Evolutionary conservation across 2,888 invertebrate genomes (phyloP), one percentile per base, ranked within the genome.

Genomic region (Sphaeridia pumilis): DNA sequence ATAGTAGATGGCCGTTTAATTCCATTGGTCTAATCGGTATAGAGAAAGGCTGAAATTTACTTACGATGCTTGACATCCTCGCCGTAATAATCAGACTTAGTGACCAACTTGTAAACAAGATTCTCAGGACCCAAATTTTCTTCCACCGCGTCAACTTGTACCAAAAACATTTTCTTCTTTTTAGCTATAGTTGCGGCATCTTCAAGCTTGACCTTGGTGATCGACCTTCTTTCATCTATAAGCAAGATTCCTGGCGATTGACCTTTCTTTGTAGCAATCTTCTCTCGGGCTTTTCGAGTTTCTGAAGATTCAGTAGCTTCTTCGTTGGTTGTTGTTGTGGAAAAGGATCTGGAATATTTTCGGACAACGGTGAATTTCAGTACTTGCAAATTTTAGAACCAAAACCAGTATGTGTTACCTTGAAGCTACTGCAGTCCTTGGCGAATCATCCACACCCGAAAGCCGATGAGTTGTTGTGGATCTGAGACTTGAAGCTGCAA

Each of bases 141-240:
- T 10, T 14, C 20, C 2, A 42, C n/a, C 17, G 44, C 36, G 14
- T 50, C 49, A 4, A 56, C 48, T 25, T 55, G 54, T 10, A 54
- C 38, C 4, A 63, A 34, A 12, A 55, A 45, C 5, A 60, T 7
- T 4, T 41, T 24, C 14, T 52, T 55, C 41, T 57, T 63, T 38
- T 59, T 60, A 3, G 63, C 60, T 20, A 63, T 45, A 55, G 55
- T 59, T 14, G 49, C 52, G 4, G 63, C 63, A 28, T 63, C 63
- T 21, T 57, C 56, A 10, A 60, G 42, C 1, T 56, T 59, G 4
- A 58, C 52, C 4, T 50, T 21, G 7, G 51, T 35, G 2, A 58
- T 43, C 10, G 21, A n/a, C 2, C 51, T 47, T 1, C 22, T 57
- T 27, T 60, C 63, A 1, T 46, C 31, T 12, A 59, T 49, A n/a